These are phyloP conservation scores for Phrynosoma blainvillii DNA, from an alignment of 2,113 vertebrate species.

Conservation along the genomic window DNA sequence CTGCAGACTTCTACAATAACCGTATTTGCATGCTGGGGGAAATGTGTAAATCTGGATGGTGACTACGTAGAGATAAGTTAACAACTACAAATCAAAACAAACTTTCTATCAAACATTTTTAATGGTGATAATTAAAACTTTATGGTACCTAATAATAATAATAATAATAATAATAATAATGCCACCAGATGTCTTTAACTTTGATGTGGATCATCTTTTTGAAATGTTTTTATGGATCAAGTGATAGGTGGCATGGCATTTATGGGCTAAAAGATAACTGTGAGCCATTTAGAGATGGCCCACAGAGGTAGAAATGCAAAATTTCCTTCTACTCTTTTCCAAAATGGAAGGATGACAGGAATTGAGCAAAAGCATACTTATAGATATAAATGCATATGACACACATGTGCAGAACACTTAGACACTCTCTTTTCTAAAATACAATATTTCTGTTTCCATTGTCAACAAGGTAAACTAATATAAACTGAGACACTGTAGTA, in stretches of 20 bases:
- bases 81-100: no score
- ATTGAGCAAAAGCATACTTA: not conserved
- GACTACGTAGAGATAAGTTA: no score
- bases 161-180: no score
- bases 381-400: not conserved
- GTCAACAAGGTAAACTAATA: not conserved
- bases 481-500: slow-evolving; percentile 62
- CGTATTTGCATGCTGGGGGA: no score
- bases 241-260: not conserved
- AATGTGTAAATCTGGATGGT: no score
- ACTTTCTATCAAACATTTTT: no score
- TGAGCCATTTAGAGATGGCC: no score
- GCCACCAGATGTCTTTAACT: not conserved
- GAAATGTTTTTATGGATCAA: not conserved
- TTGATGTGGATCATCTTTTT: not conserved
- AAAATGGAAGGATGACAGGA: not conserved
- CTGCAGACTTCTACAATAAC: no score
- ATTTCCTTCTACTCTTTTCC: not conserved
- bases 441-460: not conserved
- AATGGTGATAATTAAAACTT: no score
- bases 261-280: not conserved
- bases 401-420: not conserved
- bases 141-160: no score
- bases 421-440: not conserved
- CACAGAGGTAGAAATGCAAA: not conserved